These are phyloP conservation scores for Beroe forskalii DNA, from an alignment of 37 sponge, comb jelly and placozoan genomes.

Conservation along the genomic window DNA sequence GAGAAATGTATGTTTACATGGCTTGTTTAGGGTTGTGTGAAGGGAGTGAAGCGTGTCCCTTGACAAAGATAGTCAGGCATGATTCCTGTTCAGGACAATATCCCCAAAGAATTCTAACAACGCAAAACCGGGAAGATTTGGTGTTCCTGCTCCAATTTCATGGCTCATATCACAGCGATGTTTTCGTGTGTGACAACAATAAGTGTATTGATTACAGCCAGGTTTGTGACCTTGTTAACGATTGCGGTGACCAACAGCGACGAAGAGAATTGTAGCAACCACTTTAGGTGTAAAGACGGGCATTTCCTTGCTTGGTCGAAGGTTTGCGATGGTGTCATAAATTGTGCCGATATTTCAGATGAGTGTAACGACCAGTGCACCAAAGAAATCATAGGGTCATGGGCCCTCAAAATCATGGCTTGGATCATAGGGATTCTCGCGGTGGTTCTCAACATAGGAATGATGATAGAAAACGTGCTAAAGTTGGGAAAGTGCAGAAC, in stretches of 20 bases:
- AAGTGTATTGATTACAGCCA: not conserved
- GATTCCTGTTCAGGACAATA: not conserved
- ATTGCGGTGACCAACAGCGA: not conserved
- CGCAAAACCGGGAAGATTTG: not conserved
- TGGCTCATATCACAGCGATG: not conserved
- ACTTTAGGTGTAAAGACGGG: not conserved
- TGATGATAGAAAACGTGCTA: not conserved
- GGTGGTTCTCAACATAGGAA: not conserved
- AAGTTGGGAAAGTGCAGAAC: not conserved
- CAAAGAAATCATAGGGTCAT: not conserved
- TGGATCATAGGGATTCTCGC: not conserved
- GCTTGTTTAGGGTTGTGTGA: not conserved
- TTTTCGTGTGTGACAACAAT: slow-evolving; percentile 9
- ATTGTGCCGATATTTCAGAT: not conserved
- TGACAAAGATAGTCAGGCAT: not conserved
- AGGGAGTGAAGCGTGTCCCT: not conserved
- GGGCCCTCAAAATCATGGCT: not conserved
- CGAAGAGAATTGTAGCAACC: not conserved
- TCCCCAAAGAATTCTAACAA: not conserved
- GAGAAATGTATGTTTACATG: slow-evolving; percentile 14
- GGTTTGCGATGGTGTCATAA: too few species aligned
- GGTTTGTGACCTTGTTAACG: not conserved
- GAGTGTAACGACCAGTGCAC: not conserved
- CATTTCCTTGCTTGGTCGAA: too few species aligned
- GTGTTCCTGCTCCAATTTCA: not conserved